Conservation (phyloP, 2,888 invertebrate genomes). For the Brenthis daphne region DNA sequence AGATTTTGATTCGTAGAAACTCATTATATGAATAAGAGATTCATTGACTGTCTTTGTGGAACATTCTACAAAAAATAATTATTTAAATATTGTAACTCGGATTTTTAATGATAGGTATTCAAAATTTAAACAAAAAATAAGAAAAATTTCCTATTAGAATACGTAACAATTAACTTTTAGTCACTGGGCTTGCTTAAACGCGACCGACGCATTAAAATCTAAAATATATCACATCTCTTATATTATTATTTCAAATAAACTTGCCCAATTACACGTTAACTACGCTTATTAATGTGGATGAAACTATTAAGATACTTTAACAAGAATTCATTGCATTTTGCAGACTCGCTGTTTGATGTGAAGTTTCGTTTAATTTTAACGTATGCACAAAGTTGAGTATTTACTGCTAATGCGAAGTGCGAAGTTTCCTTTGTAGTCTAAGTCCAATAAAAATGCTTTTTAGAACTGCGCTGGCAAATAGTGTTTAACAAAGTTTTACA, state of each 20-base stretch:
- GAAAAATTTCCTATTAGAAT: no score
- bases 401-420: slow-evolving; percentile 31
- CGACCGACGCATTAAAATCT: no score
- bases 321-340: slow-evolving; percentile 19
- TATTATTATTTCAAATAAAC: no score
- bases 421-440: slow-evolving; percentile 19
- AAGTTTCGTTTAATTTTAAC: slow-evolving; percentile 28
- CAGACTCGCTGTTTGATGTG: slow-evolving; percentile 14
- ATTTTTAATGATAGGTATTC: no score
- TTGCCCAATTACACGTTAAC: neutral
- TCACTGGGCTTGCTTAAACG: neutral
- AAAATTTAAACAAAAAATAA: no score
- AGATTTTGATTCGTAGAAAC: no score
- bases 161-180: no score
- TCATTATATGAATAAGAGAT: no score
- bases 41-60: no score
- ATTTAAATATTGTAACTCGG: no score
- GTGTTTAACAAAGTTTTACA: neutral
- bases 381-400: slow-evolving; percentile 28
- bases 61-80: no score
- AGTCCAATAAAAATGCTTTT: slow-evolving; percentile 17
- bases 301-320: slow-evolving; percentile 11
- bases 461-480: slow-evolving; percentile 3
- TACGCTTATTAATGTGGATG: neutral
- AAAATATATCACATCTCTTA: no score